These are phyloP conservation scores for Parnassius apollo DNA, from an alignment of 2,888 invertebrate species.

Conservation along the genomic window DNA sequence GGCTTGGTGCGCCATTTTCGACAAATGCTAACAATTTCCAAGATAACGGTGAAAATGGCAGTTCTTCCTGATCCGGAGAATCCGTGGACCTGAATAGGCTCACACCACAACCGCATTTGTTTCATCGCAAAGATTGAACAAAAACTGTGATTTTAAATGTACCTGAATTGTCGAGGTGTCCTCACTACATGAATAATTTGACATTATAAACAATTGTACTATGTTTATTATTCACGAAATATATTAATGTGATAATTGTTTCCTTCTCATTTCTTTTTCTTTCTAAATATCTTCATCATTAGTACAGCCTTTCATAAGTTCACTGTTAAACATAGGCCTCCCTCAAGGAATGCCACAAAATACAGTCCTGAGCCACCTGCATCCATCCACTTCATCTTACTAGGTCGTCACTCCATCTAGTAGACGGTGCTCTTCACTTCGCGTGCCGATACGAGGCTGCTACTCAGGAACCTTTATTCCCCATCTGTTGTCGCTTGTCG, in stretches of 20 bases:
- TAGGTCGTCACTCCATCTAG: no score
- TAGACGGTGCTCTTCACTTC: no score
- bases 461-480: no score
- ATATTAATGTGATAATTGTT: conserved; percentile 14
- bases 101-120: conserved; percentile 36
- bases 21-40: conserved; percentile 88
- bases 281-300: neutral
- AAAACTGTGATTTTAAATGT: conserved; percentile 26
- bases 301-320: no score
- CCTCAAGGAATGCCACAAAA: no score
- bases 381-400: no score
- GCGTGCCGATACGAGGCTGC: no score
- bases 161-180: conserved; percentile 13
- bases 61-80: conserved; percentile 54
- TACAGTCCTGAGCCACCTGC: no score
- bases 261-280: conserved; percentile 7
- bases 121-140: conserved; percentile 40
- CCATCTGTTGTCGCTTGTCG: no score
- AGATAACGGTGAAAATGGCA: conserved; percentile 85
- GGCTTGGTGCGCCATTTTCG: conserved; percentile 93
- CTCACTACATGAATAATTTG: conserved; percentile 6
- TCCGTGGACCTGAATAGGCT: conserved; percentile 32
- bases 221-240: conserved; percentile 7
- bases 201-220: conserved; percentile 8
- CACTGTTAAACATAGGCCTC: no score